Conservation (phyloP, 2,888 invertebrate genomes). For the Acronicta alni region DNA sequence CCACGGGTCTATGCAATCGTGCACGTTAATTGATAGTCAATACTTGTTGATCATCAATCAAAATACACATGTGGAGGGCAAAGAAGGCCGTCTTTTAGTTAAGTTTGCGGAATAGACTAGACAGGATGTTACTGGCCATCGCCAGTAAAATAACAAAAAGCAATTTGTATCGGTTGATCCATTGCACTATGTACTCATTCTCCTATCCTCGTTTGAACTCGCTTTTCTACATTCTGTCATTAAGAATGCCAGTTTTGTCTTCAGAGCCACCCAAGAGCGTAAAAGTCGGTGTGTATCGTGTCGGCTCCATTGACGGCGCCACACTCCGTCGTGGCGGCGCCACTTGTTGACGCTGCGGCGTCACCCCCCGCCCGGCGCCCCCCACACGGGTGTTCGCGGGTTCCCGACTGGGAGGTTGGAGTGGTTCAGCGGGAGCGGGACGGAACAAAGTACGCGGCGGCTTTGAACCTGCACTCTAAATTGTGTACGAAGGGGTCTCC, state of each 20-base stretch:
- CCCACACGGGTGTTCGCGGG: neutral
- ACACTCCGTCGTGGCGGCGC: conserved; percentile 63
- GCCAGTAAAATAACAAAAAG: too few species aligned
- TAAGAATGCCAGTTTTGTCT: conserved; percentile 1
- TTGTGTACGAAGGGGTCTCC: conserved; percentile 27
- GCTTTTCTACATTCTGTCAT: conserved; percentile 1
- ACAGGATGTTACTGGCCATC: too few species aligned
- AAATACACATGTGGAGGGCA: too few species aligned
- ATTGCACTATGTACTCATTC: neutral
- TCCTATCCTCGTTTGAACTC: neutral
- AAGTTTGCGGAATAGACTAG: too few species aligned
- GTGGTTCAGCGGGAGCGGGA: conserved; percentile 37
- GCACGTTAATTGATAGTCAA: too few species aligned
- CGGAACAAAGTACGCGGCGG: conserved; percentile 35
- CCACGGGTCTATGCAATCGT: too few species aligned
- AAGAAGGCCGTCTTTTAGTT: too few species aligned
- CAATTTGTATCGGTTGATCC: too few species aligned
- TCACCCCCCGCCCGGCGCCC: conserved; percentile 14
- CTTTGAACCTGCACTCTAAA: conserved; percentile 39
- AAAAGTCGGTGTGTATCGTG: conserved; percentile 29
- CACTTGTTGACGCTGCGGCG: conserved; percentile 75
- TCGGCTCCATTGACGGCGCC: conserved; percentile 26
- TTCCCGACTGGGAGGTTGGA: conserved; percentile 39
- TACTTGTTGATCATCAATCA: too few species aligned
- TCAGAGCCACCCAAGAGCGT: conserved; percentile 7